Percentiles rank a stretch among this genome's conserved stretches.
These are phyloP conservation scores for Craseonycteris thonglongyai DNA, from an alignment of 2,113 vertebrate species.

Conservation along the genomic window DNA sequence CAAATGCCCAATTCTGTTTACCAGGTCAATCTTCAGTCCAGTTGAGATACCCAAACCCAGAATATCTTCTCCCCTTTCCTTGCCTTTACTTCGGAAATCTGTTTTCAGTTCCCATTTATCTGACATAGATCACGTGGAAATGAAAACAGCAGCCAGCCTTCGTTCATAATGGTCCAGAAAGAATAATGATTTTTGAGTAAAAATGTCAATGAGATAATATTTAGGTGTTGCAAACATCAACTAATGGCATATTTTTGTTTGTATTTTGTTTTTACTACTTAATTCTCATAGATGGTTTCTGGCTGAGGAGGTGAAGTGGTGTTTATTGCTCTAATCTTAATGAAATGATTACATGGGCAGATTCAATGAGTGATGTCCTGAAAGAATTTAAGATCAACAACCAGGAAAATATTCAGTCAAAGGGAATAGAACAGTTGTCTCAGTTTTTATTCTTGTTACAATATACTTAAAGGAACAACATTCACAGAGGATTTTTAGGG, in stretches of 20 bases:
- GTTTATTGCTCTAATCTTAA: neutral
- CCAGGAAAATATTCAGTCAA: neutral
- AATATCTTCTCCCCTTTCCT: neutral
- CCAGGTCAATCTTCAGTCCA: neutral
- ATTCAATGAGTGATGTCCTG: neutral
- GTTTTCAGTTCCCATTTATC: neutral
- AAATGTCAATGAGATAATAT: neutral
- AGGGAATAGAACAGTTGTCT: neutral
- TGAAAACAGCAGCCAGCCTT: neutral
- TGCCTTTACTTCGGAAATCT: neutral
- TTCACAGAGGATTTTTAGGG: neutral
- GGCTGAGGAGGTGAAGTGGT: neutral
- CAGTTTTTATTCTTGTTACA: neutral
- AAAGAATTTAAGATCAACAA: neutral
- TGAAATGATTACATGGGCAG: neutral
- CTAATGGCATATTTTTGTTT: neutral
- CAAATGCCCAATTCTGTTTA: slow-evolving; percentile 19
- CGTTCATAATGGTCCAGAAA: neutral
- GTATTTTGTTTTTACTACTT: neutral
- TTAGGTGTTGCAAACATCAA: neutral
- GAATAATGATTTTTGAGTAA: neutral
- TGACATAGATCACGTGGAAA: neutral
- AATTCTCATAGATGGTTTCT: neutral
- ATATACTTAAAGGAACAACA: neutral
- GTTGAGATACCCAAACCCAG: neutral